phyloP scores from a whole-genome alignment of 2,797 vertebrate species.

The Darevskia nairensis region DNA sequence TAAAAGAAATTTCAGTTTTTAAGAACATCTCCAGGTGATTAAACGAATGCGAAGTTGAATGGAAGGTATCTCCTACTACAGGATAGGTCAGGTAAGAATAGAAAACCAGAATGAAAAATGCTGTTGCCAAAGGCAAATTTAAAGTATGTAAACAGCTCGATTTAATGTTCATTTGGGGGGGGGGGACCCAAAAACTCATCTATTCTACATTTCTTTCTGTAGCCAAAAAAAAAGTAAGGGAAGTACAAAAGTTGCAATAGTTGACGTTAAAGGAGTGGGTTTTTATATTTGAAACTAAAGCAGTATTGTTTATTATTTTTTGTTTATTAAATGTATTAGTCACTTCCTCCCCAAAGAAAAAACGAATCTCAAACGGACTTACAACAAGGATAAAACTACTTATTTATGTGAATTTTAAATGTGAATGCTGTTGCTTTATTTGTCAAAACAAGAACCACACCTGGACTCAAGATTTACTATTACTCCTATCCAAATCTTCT shows the following conservation, averaged over 20 bases:
- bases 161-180: background rate
- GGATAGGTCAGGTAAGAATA: slow-evolving; percentile 73
- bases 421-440: slow-evolving; percentile 16
- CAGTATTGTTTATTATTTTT: background rate
- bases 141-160: background rate
- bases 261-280: background rate
- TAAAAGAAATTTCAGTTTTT: background rate
- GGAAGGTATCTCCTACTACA: slow-evolving; percentile 47
- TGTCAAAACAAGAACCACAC: background rate
- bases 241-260: background rate
- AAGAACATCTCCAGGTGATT: slow-evolving; percentile 42
- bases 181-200: background rate
- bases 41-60: slow-evolving; percentile 58
- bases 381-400: too few relatives aligned
- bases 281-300: background rate
- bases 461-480: background rate
- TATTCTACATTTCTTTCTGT: background rate
- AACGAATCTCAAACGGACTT: background rate
- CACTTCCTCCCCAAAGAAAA: background rate
- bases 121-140: slow-evolving; percentile 20
- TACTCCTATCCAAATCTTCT: too few relatives aligned
- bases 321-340: background rate
- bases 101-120: slow-evolving; percentile 1
- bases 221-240: background rate
- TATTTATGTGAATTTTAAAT: background rate